A percentile compares a stretch with the other conserved stretches of the same genome.
phyloP scores from a whole-genome alignment of 2,113 vertebrate species.

The Okapia johnstoni region DNA sequence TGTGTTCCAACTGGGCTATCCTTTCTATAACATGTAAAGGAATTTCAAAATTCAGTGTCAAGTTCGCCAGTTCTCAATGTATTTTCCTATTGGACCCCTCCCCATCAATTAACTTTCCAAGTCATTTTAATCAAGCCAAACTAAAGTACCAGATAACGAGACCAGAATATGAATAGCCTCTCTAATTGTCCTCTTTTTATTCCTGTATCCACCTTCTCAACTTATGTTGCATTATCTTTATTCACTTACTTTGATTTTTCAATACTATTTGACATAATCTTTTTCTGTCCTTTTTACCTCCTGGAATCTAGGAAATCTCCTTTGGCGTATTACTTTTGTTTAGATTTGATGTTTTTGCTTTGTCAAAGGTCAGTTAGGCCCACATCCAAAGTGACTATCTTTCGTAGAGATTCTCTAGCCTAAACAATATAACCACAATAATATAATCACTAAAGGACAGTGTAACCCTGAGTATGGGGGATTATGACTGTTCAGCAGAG shows the following conservation, averaged over 20 bases:
- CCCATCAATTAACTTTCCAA: background rate
- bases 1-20: background rate
- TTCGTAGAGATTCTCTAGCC: background rate
- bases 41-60: background rate
- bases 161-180: background rate
- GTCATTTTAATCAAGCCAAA: background rate
- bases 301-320: background rate
- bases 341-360: background rate
- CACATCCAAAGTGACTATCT: background rate
- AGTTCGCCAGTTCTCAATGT: background rate
- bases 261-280: background rate
- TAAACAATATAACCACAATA: background rate
- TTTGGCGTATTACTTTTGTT: background rate
- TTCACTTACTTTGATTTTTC: background rate
- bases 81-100: background rate
- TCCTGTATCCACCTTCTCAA: background rate
- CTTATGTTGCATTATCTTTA: background rate
- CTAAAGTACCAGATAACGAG: background rate
- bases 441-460: background rate
- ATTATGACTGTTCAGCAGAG: background rate
- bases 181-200: background rate
- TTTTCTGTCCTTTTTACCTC: background rate
- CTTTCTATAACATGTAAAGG: background rate
- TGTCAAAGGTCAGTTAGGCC: background rate
- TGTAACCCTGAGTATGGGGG: background rate